Evolutionary conservation across 2,888 invertebrate genomes (phyloP).

Genomic region (Magallana nippona): DNA sequence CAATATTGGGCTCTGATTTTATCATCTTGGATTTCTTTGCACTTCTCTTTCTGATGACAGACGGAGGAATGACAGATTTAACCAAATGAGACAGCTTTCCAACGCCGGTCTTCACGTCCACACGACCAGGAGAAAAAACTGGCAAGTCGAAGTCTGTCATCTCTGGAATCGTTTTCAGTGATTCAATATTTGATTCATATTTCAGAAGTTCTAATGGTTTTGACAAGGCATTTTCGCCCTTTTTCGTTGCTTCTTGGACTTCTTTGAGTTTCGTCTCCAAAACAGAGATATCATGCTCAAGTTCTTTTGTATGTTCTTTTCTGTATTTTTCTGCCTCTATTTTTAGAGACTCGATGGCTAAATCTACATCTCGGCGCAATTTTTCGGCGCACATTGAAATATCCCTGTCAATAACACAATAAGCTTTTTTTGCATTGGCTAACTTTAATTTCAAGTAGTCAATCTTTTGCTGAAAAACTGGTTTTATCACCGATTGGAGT

Average conservation of each 20-base stretch:
- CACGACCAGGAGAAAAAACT: background rate
- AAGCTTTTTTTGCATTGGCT: background rate
- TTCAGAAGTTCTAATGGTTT: background rate
- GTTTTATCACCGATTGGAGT: background rate
- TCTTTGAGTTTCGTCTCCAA: background rate
- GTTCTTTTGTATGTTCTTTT: background rate
- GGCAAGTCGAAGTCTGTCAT: slow-evolving; percentile 17
- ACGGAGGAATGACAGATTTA: background rate
- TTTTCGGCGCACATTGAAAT: background rate
- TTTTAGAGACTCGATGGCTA: background rate
- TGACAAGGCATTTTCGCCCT: background rate
- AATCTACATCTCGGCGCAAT: slow-evolving; percentile 4
- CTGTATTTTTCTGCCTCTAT: background rate
- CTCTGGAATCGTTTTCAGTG: slow-evolving; percentile 1
- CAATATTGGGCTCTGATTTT: background rate
- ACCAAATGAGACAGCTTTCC: background rate
- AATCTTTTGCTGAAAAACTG: background rate
- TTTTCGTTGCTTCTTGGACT: background rate
- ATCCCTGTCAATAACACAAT: background rate
- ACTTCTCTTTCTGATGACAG: background rate
- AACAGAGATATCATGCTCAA: background rate
- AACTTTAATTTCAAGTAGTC: background rate
- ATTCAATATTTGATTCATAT: background rate
- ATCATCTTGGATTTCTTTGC: background rate
- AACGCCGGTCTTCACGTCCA: background rate